These are phyloP conservation scores for Leptobrachium leishanense DNA, from an alignment of 2,113 vertebrate species.

Conservation along the genomic window DNA sequence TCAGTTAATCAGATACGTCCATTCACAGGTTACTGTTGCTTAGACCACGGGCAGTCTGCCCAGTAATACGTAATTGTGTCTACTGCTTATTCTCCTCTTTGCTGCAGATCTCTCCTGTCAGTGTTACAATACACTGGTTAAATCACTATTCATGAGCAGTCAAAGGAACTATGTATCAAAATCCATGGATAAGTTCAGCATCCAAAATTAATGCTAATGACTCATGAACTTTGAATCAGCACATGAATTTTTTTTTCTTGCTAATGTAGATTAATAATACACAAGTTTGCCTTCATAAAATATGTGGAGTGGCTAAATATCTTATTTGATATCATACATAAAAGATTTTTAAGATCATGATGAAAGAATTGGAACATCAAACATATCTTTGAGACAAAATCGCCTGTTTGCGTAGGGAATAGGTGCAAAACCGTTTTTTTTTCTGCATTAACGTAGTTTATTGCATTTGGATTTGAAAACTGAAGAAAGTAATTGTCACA, in stretches of 20 bases:
- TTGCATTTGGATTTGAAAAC: no score
- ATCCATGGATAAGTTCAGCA: neutral
- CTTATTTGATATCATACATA: no score
- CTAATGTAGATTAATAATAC: neutral
- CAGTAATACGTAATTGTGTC: conserved; percentile 26
- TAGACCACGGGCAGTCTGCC: conserved; percentile 12
- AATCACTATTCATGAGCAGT: conserved; percentile 11
- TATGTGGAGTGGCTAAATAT: no score
- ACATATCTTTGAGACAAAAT: no score
- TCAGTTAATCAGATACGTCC: conserved; percentile 6
- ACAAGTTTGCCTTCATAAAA: neutral
- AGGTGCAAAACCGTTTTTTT: no score
- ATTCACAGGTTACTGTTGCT: conserved; percentile 16
- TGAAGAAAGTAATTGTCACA: no score
- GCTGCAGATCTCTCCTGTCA: conserved; percentile 28
- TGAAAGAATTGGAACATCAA: no score
- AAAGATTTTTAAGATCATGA: no score
- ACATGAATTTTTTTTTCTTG: conserved; percentile 4
- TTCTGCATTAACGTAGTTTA: no score
- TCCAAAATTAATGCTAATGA: conserved; percentile 4
- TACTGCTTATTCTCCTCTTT: conserved; percentile 10
- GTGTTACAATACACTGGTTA: conserved; percentile 28
- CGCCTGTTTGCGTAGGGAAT: no score
- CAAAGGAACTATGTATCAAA: conserved; percentile 18
- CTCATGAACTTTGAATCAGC: conserved; percentile 19